Conservation (phyloP, 2,888 invertebrate species). For the Noctua fimbriata region DNA sequence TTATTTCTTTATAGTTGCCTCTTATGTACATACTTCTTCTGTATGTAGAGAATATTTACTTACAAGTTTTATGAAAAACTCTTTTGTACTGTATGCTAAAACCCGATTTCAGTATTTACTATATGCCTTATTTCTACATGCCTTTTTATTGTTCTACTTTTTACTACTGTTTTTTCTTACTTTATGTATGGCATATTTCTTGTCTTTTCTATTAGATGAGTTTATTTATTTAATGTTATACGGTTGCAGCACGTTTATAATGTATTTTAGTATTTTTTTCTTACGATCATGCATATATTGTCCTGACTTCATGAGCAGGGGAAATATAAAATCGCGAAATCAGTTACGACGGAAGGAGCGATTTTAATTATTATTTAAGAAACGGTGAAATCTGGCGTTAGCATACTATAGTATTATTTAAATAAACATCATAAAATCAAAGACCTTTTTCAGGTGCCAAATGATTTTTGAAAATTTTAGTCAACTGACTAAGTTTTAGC, state of each 20-base stretch:
- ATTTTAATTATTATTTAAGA: constrained; percentile 4
- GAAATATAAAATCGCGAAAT: neutral
- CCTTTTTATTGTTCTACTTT: neutral
- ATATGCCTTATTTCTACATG: neutral
- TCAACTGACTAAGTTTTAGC: constrained; percentile 31
- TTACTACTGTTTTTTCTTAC: constrained; percentile 11
- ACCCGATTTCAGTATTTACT: constrained; percentile 54
- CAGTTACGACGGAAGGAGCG: neutral
- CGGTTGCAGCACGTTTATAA: neutral
- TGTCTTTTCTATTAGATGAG: neutral
- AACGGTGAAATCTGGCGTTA: constrained; percentile 56
- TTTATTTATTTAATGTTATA: constrained; percentile 7
- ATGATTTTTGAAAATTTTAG: constrained; percentile 36
- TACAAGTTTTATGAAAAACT: constrained; percentile 22
- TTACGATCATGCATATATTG: neutral
- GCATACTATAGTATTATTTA: constrained; percentile 59
- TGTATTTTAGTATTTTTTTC: constrained; percentile 2
- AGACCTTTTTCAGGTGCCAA: constrained; percentile 54
- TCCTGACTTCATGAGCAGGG: neutral
- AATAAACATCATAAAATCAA: constrained; percentile 34
- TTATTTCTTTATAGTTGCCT: constrained; percentile 58
- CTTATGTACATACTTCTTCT: constrained; percentile 57
- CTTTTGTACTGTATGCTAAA: constrained; percentile 49
- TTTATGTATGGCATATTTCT: constrained; percentile 9
- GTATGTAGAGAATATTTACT: constrained; percentile 31